Base-by-base conservation (phyloP, 2,888 invertebrate genomes). In the Neria commutata region DNA sequence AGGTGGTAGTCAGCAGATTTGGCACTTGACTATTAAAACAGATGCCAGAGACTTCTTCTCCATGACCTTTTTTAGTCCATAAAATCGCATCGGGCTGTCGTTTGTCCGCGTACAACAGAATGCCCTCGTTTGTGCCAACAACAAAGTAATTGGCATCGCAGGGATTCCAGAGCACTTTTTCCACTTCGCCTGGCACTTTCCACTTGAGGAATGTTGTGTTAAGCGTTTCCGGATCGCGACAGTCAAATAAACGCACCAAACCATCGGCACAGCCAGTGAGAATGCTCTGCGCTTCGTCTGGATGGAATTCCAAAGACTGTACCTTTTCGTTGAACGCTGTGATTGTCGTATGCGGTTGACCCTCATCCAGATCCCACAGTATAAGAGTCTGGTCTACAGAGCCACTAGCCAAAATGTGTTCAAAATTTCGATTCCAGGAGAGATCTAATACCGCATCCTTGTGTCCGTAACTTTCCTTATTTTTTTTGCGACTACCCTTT, bases 311-410 rank as follows among this genome's bases (percentile, higher is more conserved):
- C 4, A 96, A 74, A 1, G 91, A 85, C 76, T 95, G 95, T 0
- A 96, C 91, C 83, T 94, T 94, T 70, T 94, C 93, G 48, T 87
- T 81, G 74, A 93, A 95, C 5, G 75, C 71, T 29, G 87, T 87
- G 5, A 96, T 84, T 59, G 87, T 90, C 0, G 90, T 90, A 54
- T 91, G 91, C 0, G 93, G 90, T 60, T 84, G 84, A 10, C 91
- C 89, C 67, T 88, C 87, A 68, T 94, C 91, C 75, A 98, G 83
- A 82, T 98, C 98, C 98, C 98, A 98, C 1, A 98, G 79, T 21
- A 93, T 84, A 4, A 94, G 89, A 1, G 91, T 91, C 69, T 86
- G 86, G 82, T 98, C 98, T 0, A 93, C 97, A 0, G 96, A 97
- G 0, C 91, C 95, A 81, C 96, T 96, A 0, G 96, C 96, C 64